Evolutionary conservation across 2,888 invertebrate genomes (phyloP).

Genomic region (Dromius quadrimaculatus): DNA sequence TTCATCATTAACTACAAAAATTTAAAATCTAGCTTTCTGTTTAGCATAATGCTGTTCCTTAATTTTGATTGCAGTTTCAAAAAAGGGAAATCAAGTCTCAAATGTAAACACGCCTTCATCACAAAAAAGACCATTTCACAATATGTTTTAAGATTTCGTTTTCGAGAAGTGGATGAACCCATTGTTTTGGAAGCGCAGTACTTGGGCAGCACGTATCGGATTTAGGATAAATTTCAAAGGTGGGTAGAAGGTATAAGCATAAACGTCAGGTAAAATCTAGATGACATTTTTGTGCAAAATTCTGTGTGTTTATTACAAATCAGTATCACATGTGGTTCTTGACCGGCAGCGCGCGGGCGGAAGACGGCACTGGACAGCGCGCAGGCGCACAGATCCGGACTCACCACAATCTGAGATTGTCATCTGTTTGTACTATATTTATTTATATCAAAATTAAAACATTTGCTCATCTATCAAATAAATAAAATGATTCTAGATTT

Average conservation of each 20-base stretch:
- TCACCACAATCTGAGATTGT: slow-evolving; percentile 23
- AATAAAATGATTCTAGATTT: slow-evolving; percentile 19
- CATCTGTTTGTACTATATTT: slow-evolving; percentile 36
- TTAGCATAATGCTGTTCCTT: no score
- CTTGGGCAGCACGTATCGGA: slow-evolving; percentile 5
- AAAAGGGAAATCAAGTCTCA: no score
- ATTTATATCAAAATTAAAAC: background rate
- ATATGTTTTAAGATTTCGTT: no score
- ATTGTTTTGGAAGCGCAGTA: no score
- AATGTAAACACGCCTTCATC: no score
- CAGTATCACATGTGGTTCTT: slow-evolving; percentile 49
- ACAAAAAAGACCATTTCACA: no score
- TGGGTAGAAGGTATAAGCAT: slow-evolving; percentile 32
- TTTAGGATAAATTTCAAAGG: slow-evolving; percentile 8
- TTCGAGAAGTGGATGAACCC: no score
- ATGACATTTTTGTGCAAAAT: slow-evolving; percentile 38
- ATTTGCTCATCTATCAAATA: slow-evolving; percentile 9
- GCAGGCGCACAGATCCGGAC: slow-evolving; percentile 20
- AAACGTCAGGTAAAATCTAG: no score
- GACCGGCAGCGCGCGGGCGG: slow-evolving; percentile 35
- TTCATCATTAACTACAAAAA: no score
- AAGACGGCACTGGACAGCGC: slow-evolving; percentile 33
- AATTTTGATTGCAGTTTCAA: no score
- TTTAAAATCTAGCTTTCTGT: no score
- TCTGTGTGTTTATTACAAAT: slow-evolving; percentile 48